These are phyloP conservation scores for Meriones unguiculatus DNA, from an alignment of 2,113 vertebrate species.

Conservation along the genomic window DNA sequence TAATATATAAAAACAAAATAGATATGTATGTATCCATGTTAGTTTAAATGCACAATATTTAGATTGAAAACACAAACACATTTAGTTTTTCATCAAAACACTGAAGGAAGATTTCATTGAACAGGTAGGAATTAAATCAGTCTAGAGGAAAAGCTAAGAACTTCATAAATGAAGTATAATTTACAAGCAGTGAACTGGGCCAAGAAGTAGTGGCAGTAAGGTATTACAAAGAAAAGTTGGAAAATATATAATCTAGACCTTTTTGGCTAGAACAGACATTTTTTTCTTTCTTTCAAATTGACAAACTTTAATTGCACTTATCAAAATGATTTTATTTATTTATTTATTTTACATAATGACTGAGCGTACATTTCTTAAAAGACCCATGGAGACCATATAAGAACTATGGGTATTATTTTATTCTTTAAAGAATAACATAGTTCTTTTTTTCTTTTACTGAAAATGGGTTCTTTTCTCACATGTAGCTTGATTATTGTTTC, in stretches of 20 bases:
- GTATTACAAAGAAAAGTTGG: background rate
- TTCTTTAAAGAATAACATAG: background rate
- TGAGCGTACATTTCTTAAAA: background rate
- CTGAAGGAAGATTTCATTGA: background rate
- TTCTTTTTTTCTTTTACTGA: background rate
- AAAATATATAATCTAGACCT: accelerated
- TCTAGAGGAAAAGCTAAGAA: background rate
- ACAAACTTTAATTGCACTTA: too few species aligned
- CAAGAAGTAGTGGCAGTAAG: background rate
- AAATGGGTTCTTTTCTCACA: background rate
- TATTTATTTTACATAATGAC: too few species aligned
- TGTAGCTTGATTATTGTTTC: background rate
- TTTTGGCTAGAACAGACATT: background rate
- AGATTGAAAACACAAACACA: background rate
- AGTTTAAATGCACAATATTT: background rate
- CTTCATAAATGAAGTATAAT: background rate
- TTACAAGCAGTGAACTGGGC: background rate
- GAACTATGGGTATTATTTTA: background rate
- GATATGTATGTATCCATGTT: background rate
- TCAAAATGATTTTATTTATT: too few species aligned
- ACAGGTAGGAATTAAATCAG: background rate
- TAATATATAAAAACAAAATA: too few species aligned
- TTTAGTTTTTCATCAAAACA: background rate
- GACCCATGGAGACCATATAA: background rate
- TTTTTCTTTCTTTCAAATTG: too few species aligned